These are phyloP conservation scores for Phenacoccus solenopsis DNA, from an alignment of 1,140 invertebrate genomes.

Conservation along the genomic window DNA sequence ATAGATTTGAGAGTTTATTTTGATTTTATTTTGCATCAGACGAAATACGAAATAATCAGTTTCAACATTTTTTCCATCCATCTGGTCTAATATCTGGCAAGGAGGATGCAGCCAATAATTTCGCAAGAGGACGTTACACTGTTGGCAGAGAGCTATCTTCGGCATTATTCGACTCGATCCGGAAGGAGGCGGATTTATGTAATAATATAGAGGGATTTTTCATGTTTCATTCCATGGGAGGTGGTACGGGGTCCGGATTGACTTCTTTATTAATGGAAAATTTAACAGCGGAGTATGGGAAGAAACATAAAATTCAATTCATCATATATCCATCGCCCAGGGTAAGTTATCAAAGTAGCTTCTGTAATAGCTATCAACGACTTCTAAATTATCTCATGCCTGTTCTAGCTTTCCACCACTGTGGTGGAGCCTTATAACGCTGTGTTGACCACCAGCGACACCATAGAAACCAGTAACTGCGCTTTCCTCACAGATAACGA, in stretches of 20 bases:
- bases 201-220: conserved; percentile 48
- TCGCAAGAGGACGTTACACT: conserved; percentile 58
- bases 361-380: neutral
- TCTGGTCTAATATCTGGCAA: conserved; percentile 65
- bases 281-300: conserved; percentile 57
- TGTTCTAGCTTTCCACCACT: conserved; percentile 23
- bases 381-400: neutral
- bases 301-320: conserved; percentile 41
- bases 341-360: neutral
- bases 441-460: conserved; percentile 49
- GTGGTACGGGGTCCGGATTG: conserved; percentile 71
- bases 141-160: conserved; percentile 43
- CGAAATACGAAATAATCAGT: conserved; percentile 60
- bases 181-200: conserved; percentile 34
- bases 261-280: conserved; percentile 64
- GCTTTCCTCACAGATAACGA: conserved; percentile 54
- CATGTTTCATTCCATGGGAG: conserved; percentile 67
- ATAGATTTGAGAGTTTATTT: no score
- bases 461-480: conserved; percentile 48
- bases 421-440: conserved; percentile 53
- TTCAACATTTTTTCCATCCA: conserved; percentile 62
- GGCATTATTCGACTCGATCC: conserved; percentile 15
- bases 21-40: conserved; percentile 26
- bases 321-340: conserved; percentile 19
- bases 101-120: conserved; percentile 82